Evolutionary conservation across 2,888 invertebrate genomes (phyloP).

Genomic region (Beris morrisii): DNA sequence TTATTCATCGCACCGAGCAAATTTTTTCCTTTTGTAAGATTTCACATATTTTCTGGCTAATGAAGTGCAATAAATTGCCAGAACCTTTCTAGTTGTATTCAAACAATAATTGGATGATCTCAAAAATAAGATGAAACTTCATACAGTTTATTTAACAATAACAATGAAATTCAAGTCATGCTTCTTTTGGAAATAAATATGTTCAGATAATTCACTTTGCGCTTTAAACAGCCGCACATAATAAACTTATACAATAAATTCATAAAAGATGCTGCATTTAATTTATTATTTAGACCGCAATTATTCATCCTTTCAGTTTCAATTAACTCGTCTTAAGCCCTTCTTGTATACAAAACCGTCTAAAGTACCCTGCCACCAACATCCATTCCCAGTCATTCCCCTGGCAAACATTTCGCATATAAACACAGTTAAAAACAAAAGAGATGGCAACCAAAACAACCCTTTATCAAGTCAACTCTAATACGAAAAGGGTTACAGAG

Average conservation of each 20-base stretch:
- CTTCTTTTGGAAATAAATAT: too few species aligned
- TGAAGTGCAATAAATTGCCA: too few species aligned
- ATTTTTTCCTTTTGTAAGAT: too few species aligned
- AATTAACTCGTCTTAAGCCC: constrained; percentile 42
- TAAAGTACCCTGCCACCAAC: constrained; percentile 2
- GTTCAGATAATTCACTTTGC: too few species aligned
- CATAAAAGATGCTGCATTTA: constrained; percentile 39
- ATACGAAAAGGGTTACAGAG: constrained; percentile 2
- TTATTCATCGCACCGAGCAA: too few species aligned
- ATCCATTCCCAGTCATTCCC: not conserved
- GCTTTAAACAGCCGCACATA: not conserved
- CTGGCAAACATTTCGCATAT: constrained; percentile 42
- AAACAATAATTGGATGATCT: too few species aligned
- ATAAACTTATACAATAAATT: constrained; percentile 33
- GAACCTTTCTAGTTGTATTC: too few species aligned
- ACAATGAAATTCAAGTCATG: too few species aligned
- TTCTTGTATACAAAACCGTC: constrained; percentile 20
- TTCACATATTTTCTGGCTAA: too few species aligned
- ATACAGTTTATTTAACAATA: too few species aligned
- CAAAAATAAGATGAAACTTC: too few species aligned
- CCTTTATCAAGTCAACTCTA: not conserved
- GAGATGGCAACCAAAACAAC: constrained; percentile 25
- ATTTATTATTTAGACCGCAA: constrained; percentile 42
- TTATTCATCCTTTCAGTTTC: constrained; percentile 46
- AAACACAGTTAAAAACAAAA: constrained; percentile 39